phyloP scores from a whole-genome alignment of 2,797 vertebrate species.

The Kryptopterus vitreolus region DNA sequence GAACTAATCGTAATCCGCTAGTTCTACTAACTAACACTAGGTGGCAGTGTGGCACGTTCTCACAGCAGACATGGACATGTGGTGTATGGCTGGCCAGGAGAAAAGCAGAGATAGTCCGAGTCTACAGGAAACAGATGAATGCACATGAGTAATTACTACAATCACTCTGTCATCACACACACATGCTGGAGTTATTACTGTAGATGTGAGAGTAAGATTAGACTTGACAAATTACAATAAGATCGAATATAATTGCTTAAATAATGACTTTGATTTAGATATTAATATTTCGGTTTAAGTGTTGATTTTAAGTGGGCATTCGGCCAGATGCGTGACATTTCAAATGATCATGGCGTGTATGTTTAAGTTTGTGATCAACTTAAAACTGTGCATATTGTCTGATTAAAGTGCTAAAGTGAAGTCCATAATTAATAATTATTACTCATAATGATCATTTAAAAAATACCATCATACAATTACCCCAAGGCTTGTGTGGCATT shows the following conservation, averaged over 20 bases:
- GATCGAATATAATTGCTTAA: not conserved
- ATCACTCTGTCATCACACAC: constrained; percentile 40
- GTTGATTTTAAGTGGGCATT: not conserved
- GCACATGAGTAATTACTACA: constrained; percentile 35
- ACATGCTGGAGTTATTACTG: constrained; percentile 31
- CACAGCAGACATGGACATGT: not conserved
- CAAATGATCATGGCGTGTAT: not conserved
- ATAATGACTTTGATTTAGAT: not conserved
- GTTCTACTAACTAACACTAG: constrained; percentile 16
- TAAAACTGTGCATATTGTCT: not conserved
- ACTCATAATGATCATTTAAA: too few relatives aligned
- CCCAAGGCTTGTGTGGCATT: not conserved
- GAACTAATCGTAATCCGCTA: not conserved
- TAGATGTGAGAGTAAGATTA: constrained; percentile 25
- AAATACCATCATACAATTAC: too few relatives aligned
- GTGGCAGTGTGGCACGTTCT: constrained; percentile 18
- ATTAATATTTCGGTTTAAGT: not conserved
- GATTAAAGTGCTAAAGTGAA: not conserved
- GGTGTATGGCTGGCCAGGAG: not conserved
- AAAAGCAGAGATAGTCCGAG: constrained; percentile 20
- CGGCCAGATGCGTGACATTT: not conserved
- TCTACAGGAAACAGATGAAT: constrained; percentile 37
- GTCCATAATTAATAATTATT: too few relatives aligned
- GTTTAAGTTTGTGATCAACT: not conserved
- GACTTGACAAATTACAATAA: constrained; percentile 23